A percentile compares a stretch with the other conserved stretches of the same genome.
phyloP scores from a whole-genome alignment of 2,797 vertebrate genomes.

The Melanitta fusca region DNA sequence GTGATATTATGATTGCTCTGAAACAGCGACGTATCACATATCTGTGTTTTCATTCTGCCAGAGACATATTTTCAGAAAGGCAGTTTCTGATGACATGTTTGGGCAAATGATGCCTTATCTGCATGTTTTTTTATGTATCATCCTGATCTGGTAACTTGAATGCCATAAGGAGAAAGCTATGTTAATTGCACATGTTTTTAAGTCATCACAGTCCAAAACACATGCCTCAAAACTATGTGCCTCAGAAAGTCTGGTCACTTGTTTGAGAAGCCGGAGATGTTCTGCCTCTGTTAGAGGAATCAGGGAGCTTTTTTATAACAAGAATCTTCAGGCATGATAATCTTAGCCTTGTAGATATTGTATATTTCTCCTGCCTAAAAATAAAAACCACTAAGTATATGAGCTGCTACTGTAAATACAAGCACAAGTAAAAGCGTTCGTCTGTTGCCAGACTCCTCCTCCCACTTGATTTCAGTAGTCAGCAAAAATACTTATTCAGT shows the following conservation, averaged over 20 bases:
- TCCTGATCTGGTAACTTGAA: background rate
- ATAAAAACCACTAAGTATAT: background rate
- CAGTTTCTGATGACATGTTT: slow-evolving; percentile 16
- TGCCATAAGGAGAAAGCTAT: slow-evolving; percentile 47
- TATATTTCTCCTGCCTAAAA: slow-evolving; percentile 14
- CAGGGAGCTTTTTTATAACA: background rate
- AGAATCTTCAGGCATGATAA: background rate
- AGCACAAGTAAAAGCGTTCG: background rate
- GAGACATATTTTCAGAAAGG: slow-evolving; percentile 9
- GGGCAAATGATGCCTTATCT: slow-evolving; percentile 24
- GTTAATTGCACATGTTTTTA: slow-evolving; percentile 6
- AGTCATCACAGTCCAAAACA: background rate
- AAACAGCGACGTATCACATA: background rate
- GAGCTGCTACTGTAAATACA: background rate
- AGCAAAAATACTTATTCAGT: slow-evolving; percentile 33
- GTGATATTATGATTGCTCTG: background rate
- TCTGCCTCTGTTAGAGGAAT: background rate
- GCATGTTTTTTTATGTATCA: background rate
- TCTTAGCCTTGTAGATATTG: background rate
- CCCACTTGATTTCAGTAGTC: background rate
- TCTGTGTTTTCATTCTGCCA: background rate
- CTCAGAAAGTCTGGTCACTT: background rate
- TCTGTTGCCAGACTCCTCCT: slow-evolving; percentile 4
- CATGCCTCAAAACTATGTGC: background rate
- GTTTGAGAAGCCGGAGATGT: background rate